Conservation (phyloP, 2,797 vertebrate genomes). For the Sebastolobus altivelis region DNA sequence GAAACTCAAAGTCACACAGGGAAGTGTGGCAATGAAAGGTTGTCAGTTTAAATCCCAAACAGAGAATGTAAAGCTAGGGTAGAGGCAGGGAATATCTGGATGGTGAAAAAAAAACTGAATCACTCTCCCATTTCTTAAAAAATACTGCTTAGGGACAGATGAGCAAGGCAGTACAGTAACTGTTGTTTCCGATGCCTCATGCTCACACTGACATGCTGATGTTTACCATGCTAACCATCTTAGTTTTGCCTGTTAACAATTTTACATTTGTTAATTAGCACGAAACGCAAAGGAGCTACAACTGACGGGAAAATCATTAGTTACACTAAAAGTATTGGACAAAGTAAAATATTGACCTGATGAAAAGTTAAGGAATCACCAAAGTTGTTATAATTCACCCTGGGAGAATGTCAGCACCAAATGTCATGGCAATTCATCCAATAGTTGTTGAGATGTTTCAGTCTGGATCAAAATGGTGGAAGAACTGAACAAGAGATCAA, state of each 20-base stretch:
- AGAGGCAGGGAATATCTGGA: background rate
- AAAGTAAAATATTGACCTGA: background rate
- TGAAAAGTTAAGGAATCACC: background rate
- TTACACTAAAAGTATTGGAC: background rate
- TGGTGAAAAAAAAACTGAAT: background rate
- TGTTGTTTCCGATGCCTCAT: background rate
- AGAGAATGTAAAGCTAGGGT: background rate
- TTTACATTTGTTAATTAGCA: background rate
- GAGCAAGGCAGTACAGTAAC: background rate
- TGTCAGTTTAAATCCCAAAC: constrained; percentile 2
- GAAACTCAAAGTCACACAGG: background rate
- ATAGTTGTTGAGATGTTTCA: background rate
- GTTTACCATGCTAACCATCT: background rate
- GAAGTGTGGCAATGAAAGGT: background rate
- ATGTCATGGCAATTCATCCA: background rate
- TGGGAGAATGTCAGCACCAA: background rate
- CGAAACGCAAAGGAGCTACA: background rate
- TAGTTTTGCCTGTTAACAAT: background rate
- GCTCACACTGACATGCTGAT: background rate
- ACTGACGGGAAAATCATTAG: background rate
- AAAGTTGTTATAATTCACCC: background rate
- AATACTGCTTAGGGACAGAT: background rate
- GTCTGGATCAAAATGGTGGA: background rate
- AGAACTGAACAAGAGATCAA: background rate
- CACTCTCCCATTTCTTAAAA: background rate